A percentile compares a stretch with the other conserved stretches of the same genome.
These are phyloP conservation scores for Exaiptasia diaphana DNA, from an alignment of 64 coral and sea anemone species.

Conservation along the genomic window DNA sequence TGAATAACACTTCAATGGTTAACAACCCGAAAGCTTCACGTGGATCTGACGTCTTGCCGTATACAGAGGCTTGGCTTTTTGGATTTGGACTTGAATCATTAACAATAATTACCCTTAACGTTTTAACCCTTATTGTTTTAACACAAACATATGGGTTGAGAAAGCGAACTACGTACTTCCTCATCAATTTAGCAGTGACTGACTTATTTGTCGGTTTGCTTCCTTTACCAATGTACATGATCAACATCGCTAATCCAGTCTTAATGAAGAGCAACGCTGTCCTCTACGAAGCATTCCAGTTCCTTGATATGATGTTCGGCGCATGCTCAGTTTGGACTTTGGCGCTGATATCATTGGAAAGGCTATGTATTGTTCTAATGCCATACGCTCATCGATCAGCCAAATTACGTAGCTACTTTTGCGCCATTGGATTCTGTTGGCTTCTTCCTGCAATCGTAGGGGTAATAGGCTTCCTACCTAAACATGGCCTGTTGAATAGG, in stretches of 20 bases:
- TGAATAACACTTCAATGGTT: too few relatives aligned
- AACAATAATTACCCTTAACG: neutral
- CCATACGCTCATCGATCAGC: neutral
- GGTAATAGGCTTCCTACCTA: neutral
- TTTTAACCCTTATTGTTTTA: neutral
- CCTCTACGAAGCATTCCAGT: neutral
- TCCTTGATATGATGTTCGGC: constrained; percentile 16
- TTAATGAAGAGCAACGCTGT: neutral
- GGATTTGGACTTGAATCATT: neutral
- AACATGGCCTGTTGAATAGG: neutral
- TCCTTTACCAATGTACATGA: constrained; percentile 2
- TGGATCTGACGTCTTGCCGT: too few relatives aligned
- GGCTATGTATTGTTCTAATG: neutral
- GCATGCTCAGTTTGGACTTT: constrained; percentile 16
- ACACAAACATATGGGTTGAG: neutral
- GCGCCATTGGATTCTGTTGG: constrained; percentile 1
- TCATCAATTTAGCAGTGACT: constrained; percentile 3
- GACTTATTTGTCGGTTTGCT: neutral
- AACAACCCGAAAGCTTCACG: too few relatives aligned
- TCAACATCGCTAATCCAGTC: neutral
- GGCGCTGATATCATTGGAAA: constrained; percentile 5
- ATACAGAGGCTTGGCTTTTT: neutral
- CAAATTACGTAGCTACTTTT: neutral
- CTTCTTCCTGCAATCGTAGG: neutral
- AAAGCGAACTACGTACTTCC: constrained; percentile 1